Evolutionary conservation across 2,797 vertebrate species (phyloP).

Genomic region (Tragelaphus eurycerus): DNA sequence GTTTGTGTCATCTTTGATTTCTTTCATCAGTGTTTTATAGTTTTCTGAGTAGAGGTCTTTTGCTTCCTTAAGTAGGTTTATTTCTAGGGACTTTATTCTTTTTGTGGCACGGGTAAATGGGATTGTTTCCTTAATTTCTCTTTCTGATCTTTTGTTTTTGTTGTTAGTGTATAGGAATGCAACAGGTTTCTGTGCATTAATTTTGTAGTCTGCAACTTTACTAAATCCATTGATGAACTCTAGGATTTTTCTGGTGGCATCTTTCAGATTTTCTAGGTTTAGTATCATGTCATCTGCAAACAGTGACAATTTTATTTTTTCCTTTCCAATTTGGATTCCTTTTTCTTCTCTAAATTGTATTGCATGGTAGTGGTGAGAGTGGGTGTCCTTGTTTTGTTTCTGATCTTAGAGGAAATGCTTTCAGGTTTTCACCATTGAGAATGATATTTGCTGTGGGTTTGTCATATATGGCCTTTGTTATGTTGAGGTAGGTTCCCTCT

Average conservation of each 20-base stretch:
- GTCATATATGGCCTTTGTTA: background rate
- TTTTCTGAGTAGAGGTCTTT: background rate
- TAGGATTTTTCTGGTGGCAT: background rate
- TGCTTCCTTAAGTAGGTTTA: background rate
- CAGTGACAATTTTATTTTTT: background rate
- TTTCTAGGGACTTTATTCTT: background rate
- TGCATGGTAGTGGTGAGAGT: background rate
- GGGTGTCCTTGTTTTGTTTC: background rate
- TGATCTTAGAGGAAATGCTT: background rate
- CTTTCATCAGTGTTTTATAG: background rate
- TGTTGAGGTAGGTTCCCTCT: background rate
- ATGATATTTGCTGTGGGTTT: background rate
- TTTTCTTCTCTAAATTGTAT: background rate
- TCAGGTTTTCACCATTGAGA: background rate
- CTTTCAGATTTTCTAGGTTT: background rate
- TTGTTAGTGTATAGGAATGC: background rate
- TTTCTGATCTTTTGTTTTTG: background rate
- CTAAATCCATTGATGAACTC: background rate
- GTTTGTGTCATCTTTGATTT: background rate
- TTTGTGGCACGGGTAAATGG: background rate
- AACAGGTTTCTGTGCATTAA: background rate
- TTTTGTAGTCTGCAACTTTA: background rate
- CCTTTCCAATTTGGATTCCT: background rate
- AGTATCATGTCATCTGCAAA: background rate
- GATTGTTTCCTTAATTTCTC: background rate